Evolutionary conservation across 2,113 vertebrate species (phyloP).

Genomic region (Channa argus): DNA sequence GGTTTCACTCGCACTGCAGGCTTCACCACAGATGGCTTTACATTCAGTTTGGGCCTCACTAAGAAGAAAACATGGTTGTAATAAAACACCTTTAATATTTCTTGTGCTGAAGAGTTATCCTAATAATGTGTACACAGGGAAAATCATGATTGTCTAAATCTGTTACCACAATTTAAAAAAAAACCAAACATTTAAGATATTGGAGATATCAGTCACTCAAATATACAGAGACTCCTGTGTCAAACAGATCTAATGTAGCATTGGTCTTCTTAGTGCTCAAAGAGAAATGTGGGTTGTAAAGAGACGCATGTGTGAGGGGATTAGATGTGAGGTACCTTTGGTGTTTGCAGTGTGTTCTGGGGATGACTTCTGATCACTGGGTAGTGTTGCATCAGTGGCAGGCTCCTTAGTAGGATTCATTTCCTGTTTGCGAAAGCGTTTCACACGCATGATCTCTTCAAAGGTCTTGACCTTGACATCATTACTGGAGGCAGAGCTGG

Average conservation of each 20-base stretch:
- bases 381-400: not conserved
- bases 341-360: constrained; percentile 47
- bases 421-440: constrained; percentile 83
- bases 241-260: no score
- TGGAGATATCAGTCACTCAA: no score
- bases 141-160: not conserved
- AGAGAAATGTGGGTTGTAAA: not conserved
- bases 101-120: not conserved
- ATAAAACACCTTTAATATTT: not conserved
- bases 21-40: constrained; percentile 88
- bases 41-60: constrained; percentile 90
- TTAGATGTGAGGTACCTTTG: constrained; percentile 71
- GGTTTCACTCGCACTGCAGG: constrained; percentile 77
- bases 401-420: constrained; percentile 49
- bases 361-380: constrained; percentile 33
- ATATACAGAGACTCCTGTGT: no score
- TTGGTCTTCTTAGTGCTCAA: not conserved
- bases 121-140: not conserved
- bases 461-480: constrained; percentile 88
- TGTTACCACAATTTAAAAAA: no score
- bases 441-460: constrained; percentile 89
- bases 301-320: no score
- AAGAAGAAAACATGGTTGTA: constrained; percentile 19
- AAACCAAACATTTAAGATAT: no score
- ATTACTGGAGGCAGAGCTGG: constrained; percentile 26